Evolutionary conservation across 2,797 vertebrate species (phyloP).

Genomic region (Rhyacichthys aspro): DNA sequence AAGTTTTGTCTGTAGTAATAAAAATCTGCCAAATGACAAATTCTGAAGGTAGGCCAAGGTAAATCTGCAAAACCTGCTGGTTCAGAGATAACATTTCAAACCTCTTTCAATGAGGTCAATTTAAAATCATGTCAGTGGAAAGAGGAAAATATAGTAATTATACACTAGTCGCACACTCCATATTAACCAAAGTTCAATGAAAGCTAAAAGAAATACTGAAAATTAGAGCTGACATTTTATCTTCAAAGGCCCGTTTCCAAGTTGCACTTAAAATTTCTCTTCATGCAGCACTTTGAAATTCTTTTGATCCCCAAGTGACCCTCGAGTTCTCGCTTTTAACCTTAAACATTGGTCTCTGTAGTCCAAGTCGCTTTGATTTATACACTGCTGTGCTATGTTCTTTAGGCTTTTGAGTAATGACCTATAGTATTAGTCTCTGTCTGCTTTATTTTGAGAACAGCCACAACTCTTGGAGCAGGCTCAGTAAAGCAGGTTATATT

Average conservation of each 20-base stretch:
- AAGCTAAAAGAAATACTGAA: conserved; percentile 59
- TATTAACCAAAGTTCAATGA: conserved; percentile 29
- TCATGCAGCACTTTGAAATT: conserved; percentile 36
- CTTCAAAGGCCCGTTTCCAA: conserved; percentile 60
- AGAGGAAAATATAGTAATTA: conserved; percentile 23
- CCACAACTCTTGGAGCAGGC: conserved; percentile 15
- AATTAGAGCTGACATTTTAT: conserved; percentile 50
- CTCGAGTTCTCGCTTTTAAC: conserved; percentile 46
- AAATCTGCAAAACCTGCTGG: too few species aligned
- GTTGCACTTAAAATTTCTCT: conserved; percentile 45
- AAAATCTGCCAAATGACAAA: too few species aligned
- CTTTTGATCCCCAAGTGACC: conserved; percentile 54
- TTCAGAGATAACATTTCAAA: background rate
- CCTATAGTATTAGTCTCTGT: conserved; percentile 20
- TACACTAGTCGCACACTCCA: conserved; percentile 9
- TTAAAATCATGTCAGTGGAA: conserved; percentile 1
- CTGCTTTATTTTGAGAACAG: conserved; percentile 12
- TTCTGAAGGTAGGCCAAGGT: too few species aligned
- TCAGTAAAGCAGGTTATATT: conserved; percentile 1
- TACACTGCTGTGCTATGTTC: conserved; percentile 11
- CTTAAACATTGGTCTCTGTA: conserved; percentile 35
- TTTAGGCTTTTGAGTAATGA: conserved; percentile 28
- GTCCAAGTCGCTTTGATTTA: conserved; percentile 47
- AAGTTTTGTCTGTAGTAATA: too few species aligned
- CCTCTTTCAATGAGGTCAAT: background rate